Evolutionary conservation across 2,113 vertebrate genomes (phyloP).

Genomic region (Tichodroma muraria): DNA sequence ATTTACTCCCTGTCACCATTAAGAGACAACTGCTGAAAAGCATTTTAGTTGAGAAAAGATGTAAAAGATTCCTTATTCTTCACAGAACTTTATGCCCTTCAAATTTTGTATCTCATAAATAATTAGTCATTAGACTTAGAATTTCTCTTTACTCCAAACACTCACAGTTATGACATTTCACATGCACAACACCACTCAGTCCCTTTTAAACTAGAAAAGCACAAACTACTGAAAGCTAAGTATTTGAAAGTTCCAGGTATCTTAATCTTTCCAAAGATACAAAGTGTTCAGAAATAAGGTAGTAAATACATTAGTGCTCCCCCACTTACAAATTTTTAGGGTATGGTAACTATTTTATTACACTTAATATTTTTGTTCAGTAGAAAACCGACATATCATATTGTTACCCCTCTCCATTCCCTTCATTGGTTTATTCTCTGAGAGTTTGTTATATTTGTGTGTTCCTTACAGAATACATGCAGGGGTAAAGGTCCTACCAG

Average conservation of each 20-base stretch:
- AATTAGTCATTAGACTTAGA: background rate
- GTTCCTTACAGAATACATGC: background rate
- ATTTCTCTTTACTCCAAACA: conserved; percentile 19
- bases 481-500: background rate
- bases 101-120: background rate
- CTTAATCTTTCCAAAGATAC: background rate
- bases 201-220: conserved; percentile 33
- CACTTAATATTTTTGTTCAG: background rate
- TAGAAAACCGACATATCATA: background rate
- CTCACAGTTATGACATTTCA: conserved; percentile 35
- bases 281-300: conserved; percentile 17
- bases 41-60: background rate
- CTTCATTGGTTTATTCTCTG: background rate
- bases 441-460: conserved; percentile 7
- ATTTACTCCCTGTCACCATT: background rate
- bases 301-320: background rate
- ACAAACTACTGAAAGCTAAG: conserved; percentile 12
- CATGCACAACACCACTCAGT: conserved; percentile 1
- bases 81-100: background rate
- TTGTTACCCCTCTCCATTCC: background rate
- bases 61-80: background rate
- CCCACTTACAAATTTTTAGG: background rate
- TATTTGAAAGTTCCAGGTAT: background rate
- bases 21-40: background rate
- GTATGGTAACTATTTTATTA: background rate